Evolutionary conservation across 2,797 vertebrate species (phyloP), one percentile per base, ranked within the genome.

Genomic region (Apogon talboti): DNA sequence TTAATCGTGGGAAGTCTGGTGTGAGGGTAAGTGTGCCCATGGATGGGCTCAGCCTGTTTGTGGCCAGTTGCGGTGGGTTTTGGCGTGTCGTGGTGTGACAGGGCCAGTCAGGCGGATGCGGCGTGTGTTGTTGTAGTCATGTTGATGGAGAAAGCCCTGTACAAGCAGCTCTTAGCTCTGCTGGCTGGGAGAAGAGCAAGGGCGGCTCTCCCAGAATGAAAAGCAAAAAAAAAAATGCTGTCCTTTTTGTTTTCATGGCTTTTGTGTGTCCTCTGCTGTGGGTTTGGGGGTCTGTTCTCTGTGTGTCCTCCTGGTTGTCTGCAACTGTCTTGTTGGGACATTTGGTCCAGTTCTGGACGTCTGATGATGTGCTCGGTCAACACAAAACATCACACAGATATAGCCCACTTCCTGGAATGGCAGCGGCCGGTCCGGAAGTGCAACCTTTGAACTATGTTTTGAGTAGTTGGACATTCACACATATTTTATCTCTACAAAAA

Each of bases 1-100:
- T 92, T 84, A 84, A 89, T 86, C 83, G 71, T 88, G 85, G 89
- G 85, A 93, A 87, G 79, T 78, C 86, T 83, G 82, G 88, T 68
- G 81, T 87, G 68, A 87, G 90, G 89, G 87, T 87, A 87, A 89
- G 88, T 90, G 79, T 74, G 74, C 68, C 69, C 51, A 61, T 72
- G 80, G 87, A 73, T 49, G 63, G 80, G 69, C 62, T 53, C 0
- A 40, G 74, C 74, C 74, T 38, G 68, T 65, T 78, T 69, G 83
- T 62, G 71, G 66, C 75, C 24, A 7, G 64, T 71, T 74, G 79
- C 28, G 45, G 67, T 87, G 87, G 86, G 89, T 86, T 90, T 90
- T 89, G 80, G 70, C 44, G 61, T 86, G 82, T 81, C 45, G 67
- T 71, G 81, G 83, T 76, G 77, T 89, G 89, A 92, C 87, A 79